Percentiles rank a stretch among this genome's conserved stretches.
Conservation (phyloP, 2,113 vertebrate species). For the Rhagologus leucostigma region DNA sequence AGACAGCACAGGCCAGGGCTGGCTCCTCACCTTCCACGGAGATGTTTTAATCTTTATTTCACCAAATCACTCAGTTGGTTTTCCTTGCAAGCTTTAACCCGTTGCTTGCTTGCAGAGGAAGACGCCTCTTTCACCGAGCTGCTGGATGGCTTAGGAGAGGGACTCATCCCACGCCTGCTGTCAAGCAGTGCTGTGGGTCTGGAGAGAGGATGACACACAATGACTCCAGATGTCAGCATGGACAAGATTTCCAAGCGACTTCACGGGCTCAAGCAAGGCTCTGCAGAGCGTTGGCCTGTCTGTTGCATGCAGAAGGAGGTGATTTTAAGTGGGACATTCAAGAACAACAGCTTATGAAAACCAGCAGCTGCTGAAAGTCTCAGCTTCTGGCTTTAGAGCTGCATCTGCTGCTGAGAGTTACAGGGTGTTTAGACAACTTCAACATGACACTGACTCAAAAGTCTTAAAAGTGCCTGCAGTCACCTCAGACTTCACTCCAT, state of each 20-base stretch:
- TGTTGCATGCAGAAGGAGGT: background rate
- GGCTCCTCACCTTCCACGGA: slow-evolving; percentile 56
- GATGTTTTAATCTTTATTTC: slow-evolving; percentile 41
- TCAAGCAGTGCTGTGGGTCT: background rate
- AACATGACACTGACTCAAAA: background rate
- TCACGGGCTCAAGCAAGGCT: background rate
- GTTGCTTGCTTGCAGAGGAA: background rate
- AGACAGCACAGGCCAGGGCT: slow-evolving; percentile 49
- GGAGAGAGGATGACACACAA: background rate
- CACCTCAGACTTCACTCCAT: background rate
- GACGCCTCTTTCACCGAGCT: rapidly evolving
- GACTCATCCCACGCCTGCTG: background rate
- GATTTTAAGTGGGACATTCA: background rate
- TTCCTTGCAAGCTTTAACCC: slow-evolving; percentile 40
- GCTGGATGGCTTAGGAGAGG: background rate
- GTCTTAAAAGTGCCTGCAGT: background rate
- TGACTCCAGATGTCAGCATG: background rate
- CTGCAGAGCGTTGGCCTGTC: background rate
- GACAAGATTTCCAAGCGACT: background rate
- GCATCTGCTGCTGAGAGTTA: background rate
- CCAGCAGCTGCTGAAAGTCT: background rate
- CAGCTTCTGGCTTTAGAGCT: background rate
- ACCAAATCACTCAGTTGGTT: slow-evolving; percentile 1
- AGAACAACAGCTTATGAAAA: background rate
- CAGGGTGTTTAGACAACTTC: background rate